Evolutionary conservation across 1,140 invertebrate genomes (phyloP), one percentile per base, ranked within the genome.

Genomic region (Drosophila malerkotliana): DNA sequence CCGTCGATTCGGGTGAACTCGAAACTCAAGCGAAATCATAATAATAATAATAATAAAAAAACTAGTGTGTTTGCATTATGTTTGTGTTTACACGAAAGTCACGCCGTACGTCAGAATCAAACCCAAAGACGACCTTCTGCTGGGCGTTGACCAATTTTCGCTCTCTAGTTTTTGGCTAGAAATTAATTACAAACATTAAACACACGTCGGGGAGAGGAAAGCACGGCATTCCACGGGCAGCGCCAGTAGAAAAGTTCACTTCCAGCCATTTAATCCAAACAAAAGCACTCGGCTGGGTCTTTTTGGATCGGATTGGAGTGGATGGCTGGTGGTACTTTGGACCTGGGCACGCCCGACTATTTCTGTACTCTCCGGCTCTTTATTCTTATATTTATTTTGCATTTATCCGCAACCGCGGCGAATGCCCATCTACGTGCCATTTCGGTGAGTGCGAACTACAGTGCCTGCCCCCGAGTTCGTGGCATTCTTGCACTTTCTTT

Each of bases 131-230:
- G 63, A 67, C 63, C 63, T 67, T 67, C 63, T 64, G 57, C 32
- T 62, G 59, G 59, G 48, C 51, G 59, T 62, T 62, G 59, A 59
- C 58, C 58, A 60, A 60, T 66, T 37, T 37, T 49, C 45, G 45
- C 14, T 71, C 51, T 57, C 56, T 52, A 51, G 55, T 49, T 68
- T 56, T 39, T 26, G 57, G 53, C 51, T 41, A 18, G 52, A 52
- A 77, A 84, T 81, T 75, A 75, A 84, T 80, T 77, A 77, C 68
- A 80, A 85, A 80, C 81, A 85, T 77, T 44, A 18, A 44, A 44
- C 44, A 44, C 44, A 44, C 39, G 37, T 45, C 44, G 41, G 52
- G 21, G 55, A 58, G 28, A 32, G 55, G 60, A 64, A 54, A 61
- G 55, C 64, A 68, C 55, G 45, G 45, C 18, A 26, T 44, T 44